Evolutionary conservation across 2,113 vertebrate species (phyloP).

Genomic region (Beaufortia kweichowensis): DNA sequence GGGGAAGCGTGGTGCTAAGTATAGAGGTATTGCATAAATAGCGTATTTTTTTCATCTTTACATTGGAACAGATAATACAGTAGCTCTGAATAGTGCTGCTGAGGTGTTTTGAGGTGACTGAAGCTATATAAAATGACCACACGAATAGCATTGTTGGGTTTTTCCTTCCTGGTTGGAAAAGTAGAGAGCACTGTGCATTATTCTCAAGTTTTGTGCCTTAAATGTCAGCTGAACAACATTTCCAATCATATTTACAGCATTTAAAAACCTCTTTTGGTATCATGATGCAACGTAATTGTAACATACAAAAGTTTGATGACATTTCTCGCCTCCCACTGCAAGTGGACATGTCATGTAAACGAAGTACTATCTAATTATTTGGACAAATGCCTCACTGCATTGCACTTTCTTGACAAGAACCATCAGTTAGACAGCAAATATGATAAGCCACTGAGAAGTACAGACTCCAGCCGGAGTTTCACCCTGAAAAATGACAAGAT

Average conservation of each 20-base stretch:
- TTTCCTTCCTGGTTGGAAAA: too few relatives aligned
- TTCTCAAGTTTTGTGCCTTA: not conserved
- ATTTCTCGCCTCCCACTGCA: not conserved
- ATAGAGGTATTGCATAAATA: constrained; percentile 36
- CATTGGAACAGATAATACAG: not conserved
- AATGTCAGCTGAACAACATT: not conserved
- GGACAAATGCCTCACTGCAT: constrained; percentile 15
- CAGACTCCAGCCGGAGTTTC: not conserved
- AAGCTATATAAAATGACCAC: not conserved
- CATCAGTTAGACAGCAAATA: constrained; percentile 30
- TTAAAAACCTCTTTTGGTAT: not conserved
- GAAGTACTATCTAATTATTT: constrained; percentile 25
- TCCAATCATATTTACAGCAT: not conserved
- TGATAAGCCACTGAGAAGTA: not conserved
- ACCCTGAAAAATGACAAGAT: too few relatives aligned
- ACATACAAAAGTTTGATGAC: constrained; percentile 31
- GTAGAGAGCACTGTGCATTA: not conserved
- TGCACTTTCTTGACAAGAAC: not conserved
- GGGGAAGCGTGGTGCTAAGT: constrained; percentile 42
- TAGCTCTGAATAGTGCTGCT: too few relatives aligned
- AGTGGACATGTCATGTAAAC: constrained; percentile 8
- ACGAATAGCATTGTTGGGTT: not conserved
- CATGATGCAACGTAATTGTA: constrained; percentile 42
- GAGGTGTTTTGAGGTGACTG: not conserved
- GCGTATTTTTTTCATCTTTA: not conserved